A percentile compares a stretch with the other conserved stretches of the same genome.
Evolutionary conservation across 53 echinoderm and acorn worm species (phyloP).

Genomic region (Astropecten irregularis): DNA sequence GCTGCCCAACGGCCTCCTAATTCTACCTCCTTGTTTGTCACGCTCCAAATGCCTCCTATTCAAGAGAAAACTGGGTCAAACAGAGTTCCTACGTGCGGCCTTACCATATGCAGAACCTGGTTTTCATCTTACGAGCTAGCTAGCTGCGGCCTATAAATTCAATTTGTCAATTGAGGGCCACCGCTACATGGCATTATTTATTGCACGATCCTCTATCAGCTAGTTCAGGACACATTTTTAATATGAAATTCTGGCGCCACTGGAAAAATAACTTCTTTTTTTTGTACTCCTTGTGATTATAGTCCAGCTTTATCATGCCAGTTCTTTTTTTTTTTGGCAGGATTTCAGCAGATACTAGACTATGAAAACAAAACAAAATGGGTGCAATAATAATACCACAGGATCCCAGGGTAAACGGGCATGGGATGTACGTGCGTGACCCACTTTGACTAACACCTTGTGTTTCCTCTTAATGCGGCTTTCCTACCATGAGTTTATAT

Average conservation of each 20-base stretch:
- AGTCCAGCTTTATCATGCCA: too few relatives aligned
- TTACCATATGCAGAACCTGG: background rate
- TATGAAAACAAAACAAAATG: too few relatives aligned
- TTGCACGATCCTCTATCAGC: background rate
- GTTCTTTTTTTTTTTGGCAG: too few relatives aligned
- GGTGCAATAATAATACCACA: too few relatives aligned
- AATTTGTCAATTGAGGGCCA: slow-evolving; percentile 3
- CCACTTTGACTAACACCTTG: too few relatives aligned
- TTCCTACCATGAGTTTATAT: background rate
- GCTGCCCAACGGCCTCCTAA: too few relatives aligned
- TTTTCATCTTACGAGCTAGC: background rate
- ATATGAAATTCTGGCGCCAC: too few relatives aligned
- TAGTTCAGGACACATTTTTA: slow-evolving; percentile 1
- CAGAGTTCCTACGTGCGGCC: background rate
- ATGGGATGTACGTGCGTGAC: too few relatives aligned
- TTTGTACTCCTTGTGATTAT: too few relatives aligned
- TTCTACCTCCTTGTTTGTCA: background rate
- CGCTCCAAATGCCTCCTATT: background rate
- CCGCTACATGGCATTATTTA: slow-evolving; percentile 16
- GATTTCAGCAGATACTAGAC: too few relatives aligned
- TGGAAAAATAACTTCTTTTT: too few relatives aligned
- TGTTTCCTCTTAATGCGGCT: background rate
- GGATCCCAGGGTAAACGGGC: too few relatives aligned
- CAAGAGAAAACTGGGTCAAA: slow-evolving; percentile 15
- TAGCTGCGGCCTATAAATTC: background rate